Conservation (phyloP, 1,140 invertebrate species). For the Leguminivora glycinivorella region DNA sequence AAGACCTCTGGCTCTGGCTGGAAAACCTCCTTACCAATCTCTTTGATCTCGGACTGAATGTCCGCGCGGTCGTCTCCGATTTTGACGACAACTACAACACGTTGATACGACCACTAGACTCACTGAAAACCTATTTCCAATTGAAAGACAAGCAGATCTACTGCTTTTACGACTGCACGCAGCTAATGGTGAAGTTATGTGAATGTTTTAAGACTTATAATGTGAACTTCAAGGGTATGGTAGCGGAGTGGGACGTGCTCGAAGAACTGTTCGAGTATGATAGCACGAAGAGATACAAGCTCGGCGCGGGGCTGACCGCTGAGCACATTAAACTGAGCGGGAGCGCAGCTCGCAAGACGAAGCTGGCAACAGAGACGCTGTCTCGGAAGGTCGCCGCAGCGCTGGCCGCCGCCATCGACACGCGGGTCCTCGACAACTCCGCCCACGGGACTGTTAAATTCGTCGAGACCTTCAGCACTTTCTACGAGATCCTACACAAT, state of each 20-base stretch:
- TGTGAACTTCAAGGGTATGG: neutral
- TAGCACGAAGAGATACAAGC: neutral
- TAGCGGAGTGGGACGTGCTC: neutral
- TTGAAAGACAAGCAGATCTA: neutral
- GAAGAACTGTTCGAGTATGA: neutral
- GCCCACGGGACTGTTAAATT: neutral
- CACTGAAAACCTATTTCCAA: neutral
- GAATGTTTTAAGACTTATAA: neutral
- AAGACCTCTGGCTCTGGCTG: neutral
- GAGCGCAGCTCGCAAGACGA: neutral
- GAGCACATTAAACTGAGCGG: neutral
- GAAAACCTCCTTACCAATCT: neutral
- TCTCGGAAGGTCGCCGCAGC: neutral
- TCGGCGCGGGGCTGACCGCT: neutral
- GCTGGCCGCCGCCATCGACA: neutral
- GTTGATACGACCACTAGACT: neutral
- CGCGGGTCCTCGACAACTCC: neutral
- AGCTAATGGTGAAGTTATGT: neutral
- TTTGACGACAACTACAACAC: neutral
- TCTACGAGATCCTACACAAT: neutral
- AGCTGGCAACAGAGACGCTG: neutral
- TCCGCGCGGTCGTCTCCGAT: slow-evolving; percentile 3
- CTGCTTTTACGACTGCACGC: slow-evolving; percentile 1
- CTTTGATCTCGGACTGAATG: neutral
- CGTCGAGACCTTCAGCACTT: neutral